Base-by-base conservation (phyloP, 2,888 invertebrate species). In the Phengaris alcon region DNA sequence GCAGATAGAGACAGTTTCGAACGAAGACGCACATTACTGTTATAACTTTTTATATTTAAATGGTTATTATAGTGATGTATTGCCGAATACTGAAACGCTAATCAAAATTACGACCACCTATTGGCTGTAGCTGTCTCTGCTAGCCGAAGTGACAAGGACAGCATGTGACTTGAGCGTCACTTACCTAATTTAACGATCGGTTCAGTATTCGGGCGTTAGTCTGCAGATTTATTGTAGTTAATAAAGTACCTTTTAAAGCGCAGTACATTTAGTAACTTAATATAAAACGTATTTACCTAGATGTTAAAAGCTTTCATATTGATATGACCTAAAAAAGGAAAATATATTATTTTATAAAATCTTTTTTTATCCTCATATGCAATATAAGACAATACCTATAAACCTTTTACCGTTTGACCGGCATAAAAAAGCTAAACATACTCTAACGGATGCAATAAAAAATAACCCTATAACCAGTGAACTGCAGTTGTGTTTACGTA, bases 401-500 rank as follows among this genome's bases (percentile, higher is more conserved):
- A 22, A 22, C 22, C 22, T 0, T 22, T 52, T 12, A 35, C 64
- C 13, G 35, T 64, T 64, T 10, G 13, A 35, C 13, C 6, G 4
- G 3, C 48, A 48, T 52, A 52, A 12, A 35, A 64, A 35, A 44
- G 35, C 35, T 12, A 64, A 44, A 35, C 64, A 35, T 12, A 12
- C 35, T 64, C 12, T 1, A 9, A 44, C 64, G 35, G 35, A 64
- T 44, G 64, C 35, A 12, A 48, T 70, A 44, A 10, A 73, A 73
- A 54, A 73, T 7, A 12, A 54, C 8, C 51, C 51, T 35, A 70
- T 75, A 77, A 75, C 75, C 73, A 69, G 13, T 72, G 15, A 48
- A 73, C 68, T 59, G 55, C 48, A 7, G 52, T 48, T 48, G 48
- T 15, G 54, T 15, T 77, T 73, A 48, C 54, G 68, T 76, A 74